Conservation (phyloP, 2,797 vertebrate genomes). For the Antennarius maculatus region DNA sequence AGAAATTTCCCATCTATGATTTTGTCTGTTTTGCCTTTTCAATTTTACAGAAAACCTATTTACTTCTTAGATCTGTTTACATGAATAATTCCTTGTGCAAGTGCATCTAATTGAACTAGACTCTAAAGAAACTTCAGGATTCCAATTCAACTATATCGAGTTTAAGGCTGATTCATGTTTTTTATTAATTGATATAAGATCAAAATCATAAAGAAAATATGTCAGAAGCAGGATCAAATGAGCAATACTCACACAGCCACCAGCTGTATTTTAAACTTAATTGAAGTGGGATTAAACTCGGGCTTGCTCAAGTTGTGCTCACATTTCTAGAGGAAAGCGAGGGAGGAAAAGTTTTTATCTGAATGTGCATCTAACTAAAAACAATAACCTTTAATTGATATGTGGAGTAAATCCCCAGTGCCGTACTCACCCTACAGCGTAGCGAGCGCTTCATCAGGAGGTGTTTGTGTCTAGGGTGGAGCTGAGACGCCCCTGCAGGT, state of each 20-base stretch:
- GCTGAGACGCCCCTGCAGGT: conserved; percentile 93
- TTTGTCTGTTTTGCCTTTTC: neutral
- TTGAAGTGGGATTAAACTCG: conserved; percentile 98
- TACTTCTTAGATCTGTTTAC: neutral
- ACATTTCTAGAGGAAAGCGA: conserved; percentile 86
- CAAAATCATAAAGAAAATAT: conserved; percentile 4
- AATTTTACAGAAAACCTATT: neutral
- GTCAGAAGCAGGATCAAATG: neutral
- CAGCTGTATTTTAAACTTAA: conserved; percentile 99
- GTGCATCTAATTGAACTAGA: neutral
- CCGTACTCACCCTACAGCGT: conserved; percentile 89
- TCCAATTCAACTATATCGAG: conserved; percentile 16
- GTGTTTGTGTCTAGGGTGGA: conserved; percentile 97
- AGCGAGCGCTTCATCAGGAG: conserved; percentile 97
- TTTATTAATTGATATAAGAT: conserved; percentile 10
- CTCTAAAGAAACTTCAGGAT: conserved; percentile 1
- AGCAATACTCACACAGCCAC: conserved; percentile 94
- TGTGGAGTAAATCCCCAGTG: neutral
- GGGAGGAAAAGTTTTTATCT: neutral
- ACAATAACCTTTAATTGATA: neutral
- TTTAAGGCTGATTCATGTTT: conserved; percentile 10
- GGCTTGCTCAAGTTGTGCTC: conserved; percentile 99
- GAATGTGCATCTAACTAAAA: conserved; percentile 13
- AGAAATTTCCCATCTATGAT: neutral
- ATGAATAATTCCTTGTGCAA: conserved; percentile 21